phyloP scores from a whole-genome alignment of 2,797 vertebrate genomes.

The Megaceryle alcyon region DNA sequence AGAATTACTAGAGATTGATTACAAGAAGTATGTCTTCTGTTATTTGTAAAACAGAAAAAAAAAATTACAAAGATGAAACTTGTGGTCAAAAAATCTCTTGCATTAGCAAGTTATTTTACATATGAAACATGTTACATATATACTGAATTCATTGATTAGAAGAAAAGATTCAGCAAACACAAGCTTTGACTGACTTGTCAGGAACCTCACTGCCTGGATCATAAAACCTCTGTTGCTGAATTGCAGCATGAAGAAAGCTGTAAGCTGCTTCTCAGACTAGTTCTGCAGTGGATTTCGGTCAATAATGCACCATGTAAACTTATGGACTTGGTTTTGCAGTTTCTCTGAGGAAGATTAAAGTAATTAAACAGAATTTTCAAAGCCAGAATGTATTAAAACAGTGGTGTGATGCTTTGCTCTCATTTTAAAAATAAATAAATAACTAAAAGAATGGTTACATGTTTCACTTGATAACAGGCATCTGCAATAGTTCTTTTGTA shows the following conservation, averaged over 20 bases:
- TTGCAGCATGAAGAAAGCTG: not conserved
- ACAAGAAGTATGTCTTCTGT: not conserved
- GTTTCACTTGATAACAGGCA: not conserved
- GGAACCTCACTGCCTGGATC: not conserved
- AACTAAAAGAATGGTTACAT: not conserved
- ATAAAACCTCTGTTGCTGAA: not conserved
- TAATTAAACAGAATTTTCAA: not conserved
- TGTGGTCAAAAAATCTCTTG: not conserved
- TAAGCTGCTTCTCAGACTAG: not conserved
- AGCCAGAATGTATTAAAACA: not conserved
- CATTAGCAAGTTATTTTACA: not conserved
- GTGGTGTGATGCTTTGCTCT: not conserved
- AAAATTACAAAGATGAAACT: not conserved
- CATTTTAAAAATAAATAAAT: too few species aligned
- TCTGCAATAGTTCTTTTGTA: not conserved
- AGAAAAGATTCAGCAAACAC: not conserved
- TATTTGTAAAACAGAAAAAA: not conserved
- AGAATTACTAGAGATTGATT: not conserved
- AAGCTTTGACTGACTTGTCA: not conserved
- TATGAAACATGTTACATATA: not conserved
- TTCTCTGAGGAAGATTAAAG: not conserved
- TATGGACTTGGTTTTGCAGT: not conserved
- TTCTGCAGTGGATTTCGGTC: not conserved
- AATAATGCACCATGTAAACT: not conserved
- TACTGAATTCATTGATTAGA: not conserved